Percentiles rank a stretch among this genome's conserved stretches.
phyloP scores from a whole-genome alignment of 2,113 vertebrate genomes.

The Syrrhaptes paradoxus region DNA sequence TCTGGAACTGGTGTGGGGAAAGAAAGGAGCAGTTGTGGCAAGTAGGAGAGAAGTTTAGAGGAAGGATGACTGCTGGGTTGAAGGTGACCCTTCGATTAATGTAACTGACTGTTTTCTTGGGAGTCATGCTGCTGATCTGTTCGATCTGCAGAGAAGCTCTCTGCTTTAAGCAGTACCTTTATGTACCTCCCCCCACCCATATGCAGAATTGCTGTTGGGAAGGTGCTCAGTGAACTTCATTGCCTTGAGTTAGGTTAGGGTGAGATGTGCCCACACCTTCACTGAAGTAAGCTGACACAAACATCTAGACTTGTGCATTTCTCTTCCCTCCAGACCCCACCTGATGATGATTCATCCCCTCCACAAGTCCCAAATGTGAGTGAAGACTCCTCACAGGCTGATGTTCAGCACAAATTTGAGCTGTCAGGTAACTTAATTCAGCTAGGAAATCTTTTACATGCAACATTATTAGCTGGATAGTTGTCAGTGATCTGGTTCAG shows the following conservation, averaged over 20 bases:
- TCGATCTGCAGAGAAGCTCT: background rate
- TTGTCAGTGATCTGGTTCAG: slow-evolving; percentile 63
- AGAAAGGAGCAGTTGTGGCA: slow-evolving; percentile 30
- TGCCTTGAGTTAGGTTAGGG: slow-evolving; percentile 31
- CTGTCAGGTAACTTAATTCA: slow-evolving; percentile 79
- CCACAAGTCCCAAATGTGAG: slow-evolving; percentile 79
- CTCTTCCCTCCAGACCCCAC: slow-evolving; percentile 76
- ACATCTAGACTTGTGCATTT: slow-evolving; percentile 65
- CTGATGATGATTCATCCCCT: slow-evolving; percentile 79
- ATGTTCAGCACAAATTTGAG: slow-evolving; percentile 82
- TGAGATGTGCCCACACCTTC: slow-evolving; percentile 62
- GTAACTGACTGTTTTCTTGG: slow-evolving; percentile 27
- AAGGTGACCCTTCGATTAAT: slow-evolving; percentile 15
- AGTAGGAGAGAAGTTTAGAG: slow-evolving; percentile 47
- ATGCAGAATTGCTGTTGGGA: slow-evolving; percentile 33
- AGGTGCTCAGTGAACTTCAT: slow-evolving; percentile 23
- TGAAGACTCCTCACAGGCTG: slow-evolving; percentile 80
- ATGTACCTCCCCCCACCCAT: background rate
- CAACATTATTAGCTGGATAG: slow-evolving; percentile 65
- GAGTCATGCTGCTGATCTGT: slow-evolving; percentile 33
- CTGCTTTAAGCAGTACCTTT: slow-evolving; percentile 16
- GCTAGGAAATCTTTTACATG: slow-evolving; percentile 59
- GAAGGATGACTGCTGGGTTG: slow-evolving; percentile 35
- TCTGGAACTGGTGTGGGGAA: slow-evolving; percentile 40
- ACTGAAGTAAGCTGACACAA: slow-evolving; percentile 59